phyloP scores from a whole-genome alignment of 2,888 invertebrate species.

The Aspidapion aeneum region DNA sequence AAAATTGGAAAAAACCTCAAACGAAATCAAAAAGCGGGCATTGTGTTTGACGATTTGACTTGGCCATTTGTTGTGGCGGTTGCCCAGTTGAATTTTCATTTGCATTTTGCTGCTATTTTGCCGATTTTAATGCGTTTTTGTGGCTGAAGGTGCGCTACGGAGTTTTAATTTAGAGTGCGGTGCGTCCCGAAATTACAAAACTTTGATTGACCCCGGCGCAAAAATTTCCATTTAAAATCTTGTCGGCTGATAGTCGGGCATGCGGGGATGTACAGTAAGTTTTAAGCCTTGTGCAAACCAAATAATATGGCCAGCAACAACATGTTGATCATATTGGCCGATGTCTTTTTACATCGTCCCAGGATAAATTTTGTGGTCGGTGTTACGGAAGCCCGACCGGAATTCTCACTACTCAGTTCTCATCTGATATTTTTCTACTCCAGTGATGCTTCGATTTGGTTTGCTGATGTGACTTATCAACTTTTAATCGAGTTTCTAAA shows the following conservation, averaged over 20 bases:
- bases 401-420: too few species aligned
- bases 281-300: too few species aligned
- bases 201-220: conserved; percentile 38
- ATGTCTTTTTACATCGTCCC: too few species aligned
- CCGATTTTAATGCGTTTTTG: conserved; percentile 45
- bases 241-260: conserved; percentile 3
- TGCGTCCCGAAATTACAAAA: conserved; percentile 37
- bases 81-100: conserved; percentile 43
- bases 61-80: conserved; percentile 41
- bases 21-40: conserved; percentile 1
- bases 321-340: too few species aligned
- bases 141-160: conserved; percentile 39
- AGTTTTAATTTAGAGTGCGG: conserved; percentile 42
- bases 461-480: too few species aligned
- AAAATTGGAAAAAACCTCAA: neutral
- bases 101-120: conserved; percentile 35
- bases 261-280: too few species aligned
- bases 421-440: too few species aligned
- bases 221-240: conserved; percentile 28
- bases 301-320: too few species aligned
- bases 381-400: too few species aligned
- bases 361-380: too few species aligned
- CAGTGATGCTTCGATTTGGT: too few species aligned
- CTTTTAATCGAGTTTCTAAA: too few species aligned
- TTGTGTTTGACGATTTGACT: conserved; percentile 30